Percentiles rank a stretch among this genome's conserved stretches.
phyloP scores from a whole-genome alignment of 1,140 invertebrate genomes.

The Papilio xuthus region DNA sequence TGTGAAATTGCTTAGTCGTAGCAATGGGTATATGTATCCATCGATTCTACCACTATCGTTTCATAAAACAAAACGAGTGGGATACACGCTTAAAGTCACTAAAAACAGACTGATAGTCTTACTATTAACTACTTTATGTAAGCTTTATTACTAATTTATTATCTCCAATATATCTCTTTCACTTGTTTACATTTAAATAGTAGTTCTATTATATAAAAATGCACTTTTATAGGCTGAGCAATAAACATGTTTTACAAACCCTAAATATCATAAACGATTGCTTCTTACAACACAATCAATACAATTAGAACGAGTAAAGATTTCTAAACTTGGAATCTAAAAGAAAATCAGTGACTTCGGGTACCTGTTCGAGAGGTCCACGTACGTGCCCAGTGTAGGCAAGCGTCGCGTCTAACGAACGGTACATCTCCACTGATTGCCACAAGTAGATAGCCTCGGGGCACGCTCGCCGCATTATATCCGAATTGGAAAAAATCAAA shows the following conservation, averaged over 20 bases:
- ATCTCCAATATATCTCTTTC: not conserved
- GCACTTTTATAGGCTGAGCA: not conserved
- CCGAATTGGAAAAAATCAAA: slow-evolving; percentile 79
- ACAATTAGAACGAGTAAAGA: not conserved
- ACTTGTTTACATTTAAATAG: not conserved
- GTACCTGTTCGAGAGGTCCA: slow-evolving; percentile 71
- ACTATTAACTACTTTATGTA: no score
- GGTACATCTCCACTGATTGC: slow-evolving; percentile 67
- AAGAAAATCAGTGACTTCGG: slow-evolving; percentile 68
- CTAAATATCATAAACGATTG: slow-evolving; percentile 42
- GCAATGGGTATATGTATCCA: not conserved
- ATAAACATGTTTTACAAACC: not conserved
- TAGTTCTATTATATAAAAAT: not conserved
- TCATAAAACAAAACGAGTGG: no score
- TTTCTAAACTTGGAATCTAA: slow-evolving; percentile 53
- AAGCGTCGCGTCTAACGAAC: slow-evolving; percentile 76
- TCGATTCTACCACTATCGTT: no score
- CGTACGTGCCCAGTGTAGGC: slow-evolving; percentile 74
- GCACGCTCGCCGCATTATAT: slow-evolving; percentile 74
- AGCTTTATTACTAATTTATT: no score
- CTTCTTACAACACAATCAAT: not conserved
- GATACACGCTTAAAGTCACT: no score
- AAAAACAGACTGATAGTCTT: no score
- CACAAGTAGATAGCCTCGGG: slow-evolving; percentile 62
- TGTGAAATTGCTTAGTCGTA: not conserved